Evolutionary conservation across 2,888 invertebrate species (phyloP).

Genomic region (Diachrysia chrysitis): DNA sequence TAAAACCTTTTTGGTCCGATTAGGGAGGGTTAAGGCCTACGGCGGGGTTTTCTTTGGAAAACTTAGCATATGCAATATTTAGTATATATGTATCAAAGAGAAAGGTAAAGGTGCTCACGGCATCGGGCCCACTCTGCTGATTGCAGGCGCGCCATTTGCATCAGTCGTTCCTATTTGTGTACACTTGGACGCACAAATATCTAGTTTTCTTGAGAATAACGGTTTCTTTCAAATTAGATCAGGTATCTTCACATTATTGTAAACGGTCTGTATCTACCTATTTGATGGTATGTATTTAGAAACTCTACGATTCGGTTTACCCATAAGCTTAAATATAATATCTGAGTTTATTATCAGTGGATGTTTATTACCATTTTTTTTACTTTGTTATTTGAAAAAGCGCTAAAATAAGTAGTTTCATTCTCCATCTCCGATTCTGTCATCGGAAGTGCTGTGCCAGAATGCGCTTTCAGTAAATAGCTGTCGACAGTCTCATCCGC

Average conservation of each 20-base stretch:
- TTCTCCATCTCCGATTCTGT: not conserved
- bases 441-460: conserved; percentile 1
- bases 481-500: conserved; percentile 4
- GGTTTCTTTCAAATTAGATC: not conserved
- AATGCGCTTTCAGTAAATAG: conserved; percentile 2
- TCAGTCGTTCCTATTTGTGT: conserved; percentile 69
- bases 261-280: too few species aligned
- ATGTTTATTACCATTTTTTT: too few species aligned
- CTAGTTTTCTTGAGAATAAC: not conserved
- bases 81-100: conserved; percentile 30
- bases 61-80: conserved; percentile 48
- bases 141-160: conserved; percentile 80
- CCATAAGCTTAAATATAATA: too few species aligned
- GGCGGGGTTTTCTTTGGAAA: conserved; percentile 35
- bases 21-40: conserved; percentile 14
- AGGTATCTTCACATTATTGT: not conserved
- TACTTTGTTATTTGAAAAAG: not conserved
- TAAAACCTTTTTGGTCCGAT: conserved; percentile 10
- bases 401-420: not conserved
- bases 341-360: too few species aligned
- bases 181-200: conserved; percentile 55
- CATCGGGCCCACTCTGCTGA: conserved; percentile 77
- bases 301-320: too few species aligned
- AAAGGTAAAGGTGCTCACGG: conserved; percentile 48
- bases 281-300: too few species aligned